Conservation (phyloP, 2,113 vertebrate species). For the Sinocyclocheilus anshuiensis region DNA sequence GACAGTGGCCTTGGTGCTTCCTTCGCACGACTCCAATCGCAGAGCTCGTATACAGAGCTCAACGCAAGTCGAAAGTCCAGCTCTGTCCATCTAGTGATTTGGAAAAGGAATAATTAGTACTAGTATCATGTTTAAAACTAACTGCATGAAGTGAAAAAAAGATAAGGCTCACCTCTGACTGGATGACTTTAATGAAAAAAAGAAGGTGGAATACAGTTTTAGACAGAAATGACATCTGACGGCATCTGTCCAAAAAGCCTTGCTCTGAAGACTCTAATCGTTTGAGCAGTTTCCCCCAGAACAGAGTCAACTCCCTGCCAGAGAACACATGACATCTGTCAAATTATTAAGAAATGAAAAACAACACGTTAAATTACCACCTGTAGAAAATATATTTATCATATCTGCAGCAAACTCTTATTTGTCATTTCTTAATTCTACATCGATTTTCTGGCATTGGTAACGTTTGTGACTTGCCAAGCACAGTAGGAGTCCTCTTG, state of each 20-base stretch:
- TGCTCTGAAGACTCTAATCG: constrained; percentile 88
- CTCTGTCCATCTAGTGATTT: constrained; percentile 81
- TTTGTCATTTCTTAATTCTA: not conserved
- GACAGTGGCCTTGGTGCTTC: constrained; percentile 89
- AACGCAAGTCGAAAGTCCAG: constrained; percentile 89
- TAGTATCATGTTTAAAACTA: not conserved
- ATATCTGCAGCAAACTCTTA: not conserved
- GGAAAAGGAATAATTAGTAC: constrained; percentile 27
- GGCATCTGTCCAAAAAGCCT: constrained; percentile 89
- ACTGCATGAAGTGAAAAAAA: not conserved
- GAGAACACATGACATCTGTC: not conserved
- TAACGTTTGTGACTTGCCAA: constrained; percentile 81
- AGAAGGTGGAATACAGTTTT: constrained; percentile 96
- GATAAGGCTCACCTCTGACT: constrained; percentile 89
- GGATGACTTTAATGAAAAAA: constrained; percentile 97
- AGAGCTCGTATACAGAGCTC: constrained; percentile 93
- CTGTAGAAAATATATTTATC: not conserved
- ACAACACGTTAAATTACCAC: not conserved
- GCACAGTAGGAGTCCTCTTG: constrained; percentile 94
- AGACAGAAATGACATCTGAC: constrained; percentile 90
- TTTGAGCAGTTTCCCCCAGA: constrained; percentile 97
- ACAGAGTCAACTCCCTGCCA: constrained; percentile 92
- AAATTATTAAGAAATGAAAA: not conserved
- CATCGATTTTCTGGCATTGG: too few relatives aligned
- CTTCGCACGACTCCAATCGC: constrained; percentile 85